Conservation (phyloP, 2,797 vertebrate species). For the Crax fasciolata region DNA sequence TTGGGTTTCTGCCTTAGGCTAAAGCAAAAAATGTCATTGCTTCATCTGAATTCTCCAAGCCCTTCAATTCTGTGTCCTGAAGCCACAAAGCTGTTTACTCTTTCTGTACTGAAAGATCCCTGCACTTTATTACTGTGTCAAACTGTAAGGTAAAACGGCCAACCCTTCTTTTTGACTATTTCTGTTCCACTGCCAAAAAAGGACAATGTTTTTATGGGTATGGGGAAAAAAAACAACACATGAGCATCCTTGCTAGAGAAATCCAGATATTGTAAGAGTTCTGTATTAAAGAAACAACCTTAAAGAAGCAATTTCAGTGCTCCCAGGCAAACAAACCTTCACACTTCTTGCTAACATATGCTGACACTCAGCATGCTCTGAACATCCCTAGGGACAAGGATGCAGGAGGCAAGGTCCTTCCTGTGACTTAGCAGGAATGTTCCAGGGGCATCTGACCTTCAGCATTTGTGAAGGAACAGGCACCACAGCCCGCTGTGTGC, state of each 20-base stretch:
- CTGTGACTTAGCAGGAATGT: not conserved
- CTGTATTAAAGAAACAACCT: not conserved
- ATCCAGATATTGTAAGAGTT: not conserved
- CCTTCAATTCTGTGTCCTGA: not conserved
- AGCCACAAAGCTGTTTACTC: constrained; percentile 34
- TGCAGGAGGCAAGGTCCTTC: not conserved
- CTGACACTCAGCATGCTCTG: not conserved
- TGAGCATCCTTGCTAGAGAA: not conserved
- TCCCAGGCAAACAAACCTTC: not conserved
- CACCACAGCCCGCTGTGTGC: not conserved
- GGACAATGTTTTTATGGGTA: not conserved
- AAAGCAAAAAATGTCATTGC: not conserved
- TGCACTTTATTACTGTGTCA: not conserved
- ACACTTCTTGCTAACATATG: not conserved
- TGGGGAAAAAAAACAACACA: not conserved
- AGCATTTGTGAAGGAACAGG: accelerated
- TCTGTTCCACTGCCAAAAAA: not conserved
- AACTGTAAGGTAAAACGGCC: not conserved
- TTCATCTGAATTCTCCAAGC: not conserved
- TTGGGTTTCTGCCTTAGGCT: not conserved
- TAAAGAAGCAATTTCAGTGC: not conserved
- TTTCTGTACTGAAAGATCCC: not conserved
- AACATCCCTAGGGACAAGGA: not conserved
- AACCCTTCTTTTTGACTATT: not conserved
- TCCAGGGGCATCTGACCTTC: not conserved